These are phyloP conservation scores for Takifugu rubripes DNA, from an alignment of 2,797 vertebrate genomes.

Conservation along the genomic window DNA sequence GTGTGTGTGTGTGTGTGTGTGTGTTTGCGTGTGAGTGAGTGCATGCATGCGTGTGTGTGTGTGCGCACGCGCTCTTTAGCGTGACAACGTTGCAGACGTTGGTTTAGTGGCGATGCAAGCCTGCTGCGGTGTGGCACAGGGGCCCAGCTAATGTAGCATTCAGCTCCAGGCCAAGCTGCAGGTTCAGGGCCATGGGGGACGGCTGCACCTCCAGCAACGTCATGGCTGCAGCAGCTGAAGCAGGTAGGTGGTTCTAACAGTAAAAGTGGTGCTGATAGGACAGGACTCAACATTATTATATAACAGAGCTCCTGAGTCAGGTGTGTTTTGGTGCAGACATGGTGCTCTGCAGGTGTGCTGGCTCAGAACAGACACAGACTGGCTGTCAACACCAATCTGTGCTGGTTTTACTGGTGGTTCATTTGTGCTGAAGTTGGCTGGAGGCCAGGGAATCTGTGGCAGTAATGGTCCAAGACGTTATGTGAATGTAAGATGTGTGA, in stretches of 20 bases:
- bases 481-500: too few species aligned
- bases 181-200: slow-evolving; percentile 48
- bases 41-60: not conserved
- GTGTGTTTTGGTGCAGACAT: slow-evolving; percentile 7
- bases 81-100: slow-evolving; percentile 8
- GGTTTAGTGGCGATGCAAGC: slow-evolving; percentile 15
- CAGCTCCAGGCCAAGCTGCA: slow-evolving; percentile 25
- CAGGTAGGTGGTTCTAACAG: slow-evolving; percentile 41
- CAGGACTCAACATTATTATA: too few species aligned
- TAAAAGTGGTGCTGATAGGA: not conserved
- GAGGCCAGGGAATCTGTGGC: too few species aligned
- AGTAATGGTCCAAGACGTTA: too few species aligned
- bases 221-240: slow-evolving; percentile 35
- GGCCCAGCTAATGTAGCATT: slow-evolving; percentile 29
- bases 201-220: slow-evolving; percentile 31
- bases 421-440: too few species aligned
- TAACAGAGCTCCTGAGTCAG: too few species aligned
- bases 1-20: slow-evolving; percentile 6
- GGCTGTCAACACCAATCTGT: too few species aligned
- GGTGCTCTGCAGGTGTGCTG: too few species aligned
- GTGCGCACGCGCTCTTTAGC: not conserved
- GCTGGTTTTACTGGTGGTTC: too few species aligned
- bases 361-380: too few species aligned
- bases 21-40: slow-evolving; percentile 3
- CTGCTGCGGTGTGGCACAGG: slow-evolving; percentile 37